phyloP scores from a whole-genome alignment of 1,140 invertebrate species.

The Drosophila kohkoa region DNA sequence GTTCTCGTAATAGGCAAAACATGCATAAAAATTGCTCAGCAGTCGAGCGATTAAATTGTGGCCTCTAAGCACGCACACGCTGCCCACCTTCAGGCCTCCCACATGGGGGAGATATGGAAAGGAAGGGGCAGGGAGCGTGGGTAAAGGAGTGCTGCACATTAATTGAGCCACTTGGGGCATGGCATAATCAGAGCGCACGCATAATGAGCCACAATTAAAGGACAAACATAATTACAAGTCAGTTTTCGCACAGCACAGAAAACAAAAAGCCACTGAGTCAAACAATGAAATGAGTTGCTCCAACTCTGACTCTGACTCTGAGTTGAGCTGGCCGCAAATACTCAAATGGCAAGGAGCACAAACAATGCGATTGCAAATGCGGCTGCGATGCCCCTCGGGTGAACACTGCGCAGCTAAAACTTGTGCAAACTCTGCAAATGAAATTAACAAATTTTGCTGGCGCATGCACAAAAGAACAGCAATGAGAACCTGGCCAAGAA shows the following conservation, averaged over 20 bases:
- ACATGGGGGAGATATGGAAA: neutral
- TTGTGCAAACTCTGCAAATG: constrained; percentile 77
- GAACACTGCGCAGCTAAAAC: constrained; percentile 21
- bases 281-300: constrained; percentile 9
- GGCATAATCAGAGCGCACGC: constrained; percentile 73
- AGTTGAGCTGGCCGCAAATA: neutral
- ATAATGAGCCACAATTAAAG: constrained; percentile 81
- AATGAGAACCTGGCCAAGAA: constrained; percentile 6
- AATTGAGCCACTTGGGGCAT: constrained; percentile 78
- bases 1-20: constrained; percentile 15
- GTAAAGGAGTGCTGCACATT: constrained; percentile 48
- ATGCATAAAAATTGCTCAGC: constrained; percentile 33
- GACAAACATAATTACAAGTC: constrained; percentile 79
- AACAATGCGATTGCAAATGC: constrained; percentile 42
- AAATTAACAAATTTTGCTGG: constrained; percentile 77
- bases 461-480: constrained; percentile 59
- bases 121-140: neutral
- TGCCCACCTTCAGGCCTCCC: neutral
- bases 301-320: neutral
- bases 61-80: constrained; percentile 40
- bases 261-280: constrained; percentile 5
- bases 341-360: constrained; percentile 34
- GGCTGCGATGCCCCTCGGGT: neutral
- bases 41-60: constrained; percentile 38
- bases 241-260: constrained; percentile 42